Conservation (phyloP, 2,113 vertebrate genomes). For the Canis aureus region DNA sequence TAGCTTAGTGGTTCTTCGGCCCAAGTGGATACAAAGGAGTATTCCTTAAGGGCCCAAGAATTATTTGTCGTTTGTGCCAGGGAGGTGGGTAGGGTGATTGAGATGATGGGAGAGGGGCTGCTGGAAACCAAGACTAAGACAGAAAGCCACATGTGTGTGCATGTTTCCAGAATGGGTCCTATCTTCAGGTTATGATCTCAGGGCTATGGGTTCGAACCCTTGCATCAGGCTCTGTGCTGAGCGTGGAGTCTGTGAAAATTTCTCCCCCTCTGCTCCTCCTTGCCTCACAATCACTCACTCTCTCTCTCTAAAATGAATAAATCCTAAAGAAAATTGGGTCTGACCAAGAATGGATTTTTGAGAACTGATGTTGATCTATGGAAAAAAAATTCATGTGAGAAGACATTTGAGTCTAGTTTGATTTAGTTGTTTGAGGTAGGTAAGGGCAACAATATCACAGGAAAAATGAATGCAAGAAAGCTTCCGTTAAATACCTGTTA, state of each 20-base stretch:
- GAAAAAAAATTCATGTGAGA: background rate
- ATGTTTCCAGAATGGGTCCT: background rate
- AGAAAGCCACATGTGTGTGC: background rate
- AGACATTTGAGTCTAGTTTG: background rate
- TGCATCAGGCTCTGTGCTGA: background rate
- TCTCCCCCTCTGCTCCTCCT: background rate
- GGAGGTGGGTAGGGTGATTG: background rate
- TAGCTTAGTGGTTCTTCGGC: background rate
- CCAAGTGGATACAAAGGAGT: background rate
- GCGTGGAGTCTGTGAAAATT: background rate
- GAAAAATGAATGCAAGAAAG: background rate
- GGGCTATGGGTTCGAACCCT: background rate
- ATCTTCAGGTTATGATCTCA: background rate
- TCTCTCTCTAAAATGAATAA: background rate
- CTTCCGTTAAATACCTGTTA: background rate
- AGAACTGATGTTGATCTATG: slow-evolving; percentile 30
- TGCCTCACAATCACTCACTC: background rate
- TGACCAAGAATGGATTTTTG: background rate
- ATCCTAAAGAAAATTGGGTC: background rate
- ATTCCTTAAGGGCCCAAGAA: background rate
- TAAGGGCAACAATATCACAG: background rate
- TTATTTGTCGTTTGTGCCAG: background rate
- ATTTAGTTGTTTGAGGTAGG: background rate
- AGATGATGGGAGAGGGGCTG: background rate
- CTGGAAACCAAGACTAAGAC: background rate